Percentiles rank a stretch among this genome's conserved stretches.
phyloP scores from a whole-genome alignment of 2,113 vertebrate genomes.

The Clupea harengus region DNA sequence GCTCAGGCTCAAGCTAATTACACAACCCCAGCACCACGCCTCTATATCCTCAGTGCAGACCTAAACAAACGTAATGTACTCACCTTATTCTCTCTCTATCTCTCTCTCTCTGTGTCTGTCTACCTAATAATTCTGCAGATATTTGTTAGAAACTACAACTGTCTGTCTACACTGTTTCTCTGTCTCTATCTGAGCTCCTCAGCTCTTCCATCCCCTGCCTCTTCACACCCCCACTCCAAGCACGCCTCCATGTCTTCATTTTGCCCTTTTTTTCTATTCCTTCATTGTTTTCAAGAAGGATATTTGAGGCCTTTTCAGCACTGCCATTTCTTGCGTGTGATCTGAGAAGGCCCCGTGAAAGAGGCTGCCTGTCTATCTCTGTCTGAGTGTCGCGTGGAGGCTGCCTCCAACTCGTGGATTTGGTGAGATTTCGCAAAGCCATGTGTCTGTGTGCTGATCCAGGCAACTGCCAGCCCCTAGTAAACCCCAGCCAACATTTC shows the following conservation, averaged over 20 bases:
- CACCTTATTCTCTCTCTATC: not conserved
- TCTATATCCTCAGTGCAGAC: not conserved
- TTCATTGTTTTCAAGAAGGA: not conserved
- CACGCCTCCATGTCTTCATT: not conserved
- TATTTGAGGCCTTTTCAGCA: not conserved
- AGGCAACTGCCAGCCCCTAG: not conserved
- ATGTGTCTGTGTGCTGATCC: conserved; percentile 6
- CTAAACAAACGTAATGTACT: not conserved
- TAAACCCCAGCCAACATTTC: not conserved
- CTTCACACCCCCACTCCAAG: not conserved
- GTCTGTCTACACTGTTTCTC: no score
- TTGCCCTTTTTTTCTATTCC: not conserved
- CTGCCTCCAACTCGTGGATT: not conserved
- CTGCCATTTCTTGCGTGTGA: not conserved
- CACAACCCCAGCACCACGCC: not conserved
- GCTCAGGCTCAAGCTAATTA: not conserved
- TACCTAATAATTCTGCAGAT: no score
- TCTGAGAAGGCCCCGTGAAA: not conserved
- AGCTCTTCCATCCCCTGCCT: not conserved
- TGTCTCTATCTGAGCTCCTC: not conserved
- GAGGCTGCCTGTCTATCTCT: not conserved
- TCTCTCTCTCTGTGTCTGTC: not conserved
- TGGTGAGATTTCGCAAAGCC: conserved; percentile 9
- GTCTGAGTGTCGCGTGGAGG: not conserved
- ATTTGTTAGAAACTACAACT: no score